phyloP scores from a whole-genome alignment of 2,113 vertebrate genomes.

The Rhinogobius similis region DNA sequence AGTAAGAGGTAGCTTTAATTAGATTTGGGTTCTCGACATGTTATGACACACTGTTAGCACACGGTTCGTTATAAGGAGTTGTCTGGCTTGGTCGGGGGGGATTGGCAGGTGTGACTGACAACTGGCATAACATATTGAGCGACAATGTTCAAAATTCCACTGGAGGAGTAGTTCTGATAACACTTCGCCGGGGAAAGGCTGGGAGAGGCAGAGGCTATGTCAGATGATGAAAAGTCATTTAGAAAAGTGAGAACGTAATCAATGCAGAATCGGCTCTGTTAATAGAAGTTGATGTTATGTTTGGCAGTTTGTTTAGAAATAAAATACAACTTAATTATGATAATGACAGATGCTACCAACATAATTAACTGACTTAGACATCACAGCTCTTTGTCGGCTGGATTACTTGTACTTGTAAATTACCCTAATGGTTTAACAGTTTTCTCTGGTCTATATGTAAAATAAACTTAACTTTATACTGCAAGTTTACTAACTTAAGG shows the following conservation, averaged over 20 bases:
- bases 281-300: background rate
- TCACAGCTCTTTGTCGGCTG: too few species aligned
- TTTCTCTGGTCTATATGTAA: too few species aligned
- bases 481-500: too few species aligned
- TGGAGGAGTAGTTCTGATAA: background rate
- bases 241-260: background rate
- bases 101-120: slow-evolving; percentile 10
- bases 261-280: background rate
- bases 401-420: too few species aligned
- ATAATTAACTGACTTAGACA: background rate
- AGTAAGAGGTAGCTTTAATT: background rate
- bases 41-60: background rate
- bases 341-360: too few species aligned
- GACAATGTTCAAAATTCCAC: background rate
- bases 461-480: too few species aligned
- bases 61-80: background rate
- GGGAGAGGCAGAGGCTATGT: background rate
- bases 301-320: too few species aligned
- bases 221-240: background rate
- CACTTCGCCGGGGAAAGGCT: background rate
- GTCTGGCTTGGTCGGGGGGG: background rate
- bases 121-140: background rate
- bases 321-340: too few species aligned
- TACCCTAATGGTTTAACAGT: too few species aligned
- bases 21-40: background rate